Conservation (phyloP, 2,888 invertebrate species). For the Synergus umbraculus region DNA sequence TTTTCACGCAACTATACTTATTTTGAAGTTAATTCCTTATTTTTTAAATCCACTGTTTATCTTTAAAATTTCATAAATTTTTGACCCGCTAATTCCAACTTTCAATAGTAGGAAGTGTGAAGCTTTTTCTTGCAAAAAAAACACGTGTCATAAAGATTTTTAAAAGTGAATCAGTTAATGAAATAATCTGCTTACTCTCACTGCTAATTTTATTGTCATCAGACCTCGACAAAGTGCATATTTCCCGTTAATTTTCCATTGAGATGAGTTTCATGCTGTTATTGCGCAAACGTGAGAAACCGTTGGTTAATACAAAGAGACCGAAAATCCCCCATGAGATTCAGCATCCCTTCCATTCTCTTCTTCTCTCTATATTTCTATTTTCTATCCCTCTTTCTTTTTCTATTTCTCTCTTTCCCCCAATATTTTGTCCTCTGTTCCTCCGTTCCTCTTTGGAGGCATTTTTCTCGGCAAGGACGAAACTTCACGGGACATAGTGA, state of each 20-base stretch:
- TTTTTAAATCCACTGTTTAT: too few relatives aligned
- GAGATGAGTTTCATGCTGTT: conserved; percentile 11
- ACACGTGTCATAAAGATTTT: too few relatives aligned
- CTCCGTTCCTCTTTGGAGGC: background rate
- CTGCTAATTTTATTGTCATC: background rate
- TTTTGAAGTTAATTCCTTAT: too few relatives aligned
- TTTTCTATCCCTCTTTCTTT: background rate
- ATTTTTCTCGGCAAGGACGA: conserved; percentile 14
- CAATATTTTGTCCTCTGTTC: background rate
- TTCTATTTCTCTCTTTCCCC: background rate
- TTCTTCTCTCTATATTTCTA: background rate
- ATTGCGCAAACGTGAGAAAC: conserved; percentile 26
- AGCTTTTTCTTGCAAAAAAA: too few relatives aligned
- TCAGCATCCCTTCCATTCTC: conserved; percentile 1
- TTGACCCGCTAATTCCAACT: too few relatives aligned
- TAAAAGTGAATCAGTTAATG: background rate
- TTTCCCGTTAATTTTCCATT: conserved; percentile 25
- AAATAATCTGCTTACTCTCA: background rate
- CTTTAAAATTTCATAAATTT: too few relatives aligned
- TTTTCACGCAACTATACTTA: too few relatives aligned
- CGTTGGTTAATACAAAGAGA: conserved; percentile 6
- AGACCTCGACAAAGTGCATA: background rate
- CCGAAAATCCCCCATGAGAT: conserved; percentile 10
- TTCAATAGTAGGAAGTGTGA: too few relatives aligned
- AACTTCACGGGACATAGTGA: conserved; percentile 47